These are phyloP conservation scores for Pimpla rufipes DNA, from an alignment of 2,888 invertebrate genomes.

Conservation along the genomic window DNA sequence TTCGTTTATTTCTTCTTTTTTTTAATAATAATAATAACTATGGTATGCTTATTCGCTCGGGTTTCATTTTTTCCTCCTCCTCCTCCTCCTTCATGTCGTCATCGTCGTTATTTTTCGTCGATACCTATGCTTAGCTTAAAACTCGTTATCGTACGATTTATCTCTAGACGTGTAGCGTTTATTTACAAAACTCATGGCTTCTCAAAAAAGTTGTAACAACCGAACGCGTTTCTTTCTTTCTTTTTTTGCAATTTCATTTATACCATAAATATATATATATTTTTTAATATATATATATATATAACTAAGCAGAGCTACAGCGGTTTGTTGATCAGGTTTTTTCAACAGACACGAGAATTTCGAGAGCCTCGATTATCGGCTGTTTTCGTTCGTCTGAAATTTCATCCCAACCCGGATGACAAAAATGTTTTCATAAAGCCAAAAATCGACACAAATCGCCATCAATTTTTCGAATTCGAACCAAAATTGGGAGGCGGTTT, in stretches of 20 bases:
- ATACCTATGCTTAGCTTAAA: constrained; percentile 63
- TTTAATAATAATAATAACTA: constrained; percentile 50
- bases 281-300: constrained; percentile 23
- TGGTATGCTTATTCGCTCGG: constrained; percentile 59
- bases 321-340: constrained; percentile 5
- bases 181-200: constrained; percentile 80
- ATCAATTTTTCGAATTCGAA: constrained; percentile 19
- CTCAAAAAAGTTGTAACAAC: constrained; percentile 53
- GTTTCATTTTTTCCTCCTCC: constrained; percentile 61
- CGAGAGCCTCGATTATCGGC: neutral
- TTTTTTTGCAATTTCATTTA: constrained; percentile 42
- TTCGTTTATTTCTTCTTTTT: no score
- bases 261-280: constrained; percentile 36
- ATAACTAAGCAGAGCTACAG: constrained; percentile 36
- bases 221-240: constrained; percentile 48
- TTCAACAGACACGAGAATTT: constrained; percentile 16
- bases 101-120: constrained; percentile 56
- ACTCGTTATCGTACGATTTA: constrained; percentile 68
- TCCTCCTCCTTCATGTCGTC: no score
- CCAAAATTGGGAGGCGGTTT: no score
- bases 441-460: neutral
- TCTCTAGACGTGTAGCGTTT: constrained; percentile 78
- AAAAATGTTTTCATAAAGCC: constrained; percentile 24
- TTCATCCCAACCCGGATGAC: neutral
- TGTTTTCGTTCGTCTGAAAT: neutral